These are phyloP conservation scores for Masticophis lateralis DNA, from an alignment of 2,797 vertebrate genomes.

Conservation along the genomic window DNA sequence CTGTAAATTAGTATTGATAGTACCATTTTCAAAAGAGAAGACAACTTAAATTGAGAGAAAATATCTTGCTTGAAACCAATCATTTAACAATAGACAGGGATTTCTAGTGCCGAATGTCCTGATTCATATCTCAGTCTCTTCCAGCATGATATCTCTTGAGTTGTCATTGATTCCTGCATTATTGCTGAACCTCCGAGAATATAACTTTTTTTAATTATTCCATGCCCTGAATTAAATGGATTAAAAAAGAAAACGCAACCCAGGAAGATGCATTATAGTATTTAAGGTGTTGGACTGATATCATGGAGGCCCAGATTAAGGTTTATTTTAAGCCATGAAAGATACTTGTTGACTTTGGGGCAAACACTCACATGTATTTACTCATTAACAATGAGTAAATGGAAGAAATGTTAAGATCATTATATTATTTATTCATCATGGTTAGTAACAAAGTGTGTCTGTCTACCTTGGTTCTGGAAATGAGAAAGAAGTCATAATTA, in stretches of 20 bases:
- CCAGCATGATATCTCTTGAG: neutral
- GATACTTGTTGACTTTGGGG: neutral
- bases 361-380: neutral
- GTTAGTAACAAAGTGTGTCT: neutral
- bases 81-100: neutral
- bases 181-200: neutral
- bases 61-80: neutral
- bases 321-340: neutral
- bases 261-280: neutral
- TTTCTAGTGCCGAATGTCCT: neutral
- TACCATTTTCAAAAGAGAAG: neutral
- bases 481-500: neutral
- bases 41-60: neutral
- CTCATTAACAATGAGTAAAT: neutral
- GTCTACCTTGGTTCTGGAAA: neutral
- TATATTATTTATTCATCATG: neutral
- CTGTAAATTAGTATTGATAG: neutral
- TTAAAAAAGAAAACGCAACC: neutral
- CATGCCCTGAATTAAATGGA: neutral
- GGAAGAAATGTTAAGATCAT: neutral
- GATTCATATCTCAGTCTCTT: neutral
- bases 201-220: neutral
- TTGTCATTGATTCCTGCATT: neutral
- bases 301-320: neutral
- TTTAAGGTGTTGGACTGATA: neutral